phyloP scores from a whole-genome alignment of 1,140 invertebrate genomes.

The Ylistrum balloti region DNA sequence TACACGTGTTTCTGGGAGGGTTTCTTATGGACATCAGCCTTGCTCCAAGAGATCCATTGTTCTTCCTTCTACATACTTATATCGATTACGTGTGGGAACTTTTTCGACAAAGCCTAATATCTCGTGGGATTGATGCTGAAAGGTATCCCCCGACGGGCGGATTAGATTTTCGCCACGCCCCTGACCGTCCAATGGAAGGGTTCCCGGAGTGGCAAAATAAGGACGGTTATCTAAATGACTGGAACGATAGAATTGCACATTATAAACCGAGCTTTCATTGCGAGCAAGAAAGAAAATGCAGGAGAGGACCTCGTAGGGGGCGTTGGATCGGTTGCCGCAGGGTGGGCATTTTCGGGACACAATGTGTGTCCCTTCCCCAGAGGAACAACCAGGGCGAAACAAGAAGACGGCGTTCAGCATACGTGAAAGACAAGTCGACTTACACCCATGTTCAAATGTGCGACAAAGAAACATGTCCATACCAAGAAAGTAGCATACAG shows the following conservation, averaged over 20 bases:
- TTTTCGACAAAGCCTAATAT: neutral
- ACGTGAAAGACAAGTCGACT: neutral
- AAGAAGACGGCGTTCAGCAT: constrained; percentile 1
- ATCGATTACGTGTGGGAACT: neutral
- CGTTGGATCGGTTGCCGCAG: neutral
- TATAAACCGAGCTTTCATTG: neutral
- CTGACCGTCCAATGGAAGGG: neutral
- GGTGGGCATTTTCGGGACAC: neutral
- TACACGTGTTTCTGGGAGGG: neutral
- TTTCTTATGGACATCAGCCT: neutral
- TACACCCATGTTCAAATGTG: neutral
- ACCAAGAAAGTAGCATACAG: neutral
- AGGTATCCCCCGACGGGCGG: neutral
- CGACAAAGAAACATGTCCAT: neutral
- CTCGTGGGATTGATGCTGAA: neutral
- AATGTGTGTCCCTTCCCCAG: neutral
- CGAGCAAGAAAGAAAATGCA: neutral
- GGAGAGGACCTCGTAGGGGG: neutral
- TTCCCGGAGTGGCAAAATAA: neutral
- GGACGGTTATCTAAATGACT: constrained; percentile 18
- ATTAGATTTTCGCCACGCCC: neutral
- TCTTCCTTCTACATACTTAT: neutral
- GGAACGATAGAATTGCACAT: constrained; percentile 3
- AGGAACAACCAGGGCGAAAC: neutral
- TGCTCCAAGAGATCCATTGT: neutral